Evolutionary conservation across 2,797 vertebrate species (phyloP), one percentile per base, ranked within the genome.

Genomic region (Leptatherina wallacei): DNA sequence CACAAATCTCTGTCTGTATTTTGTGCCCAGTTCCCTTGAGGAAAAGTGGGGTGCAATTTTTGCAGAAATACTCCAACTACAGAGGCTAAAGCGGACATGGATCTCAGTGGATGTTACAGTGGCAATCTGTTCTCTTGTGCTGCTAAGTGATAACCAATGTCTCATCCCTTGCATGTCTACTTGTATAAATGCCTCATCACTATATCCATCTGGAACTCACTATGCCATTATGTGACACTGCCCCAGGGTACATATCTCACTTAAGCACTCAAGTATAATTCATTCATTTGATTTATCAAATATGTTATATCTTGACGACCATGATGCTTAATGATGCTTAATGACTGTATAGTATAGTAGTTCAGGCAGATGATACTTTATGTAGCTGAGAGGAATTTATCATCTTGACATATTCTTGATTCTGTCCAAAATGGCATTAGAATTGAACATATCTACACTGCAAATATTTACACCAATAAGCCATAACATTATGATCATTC

Each of bases 61-160:
- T 66, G 35, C 61, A 65, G 62, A 82, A 82, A 79, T 82, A 81
- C 68, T 81, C 70, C 57, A 78, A 44, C 65, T 74, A 64, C 78
- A 85, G 62, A 77, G 77, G 54, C 71, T 69, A 47, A 76, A 69
- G 82, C 78, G 75, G 75, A 87, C 81, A 90, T 52, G 71, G 74
- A 88, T 87, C 79, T 70, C 20, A 38, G 65, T 78, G 75, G 83
- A 78, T 83, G 63, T 84, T 78, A 67, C 71, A 90, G 72, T 76
- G 42, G 75, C 78, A 84, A 81, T 80, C 75, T 78, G 79, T 78
- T 86, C 29, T 71, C 60, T 75, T 79, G 55, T 18, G 59, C 71
- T 78, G 82, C 81, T 81, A 85, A 82, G 68, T 38, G 65, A 72
- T 69, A 82, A 72, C 77, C 33, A 61, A 70, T 80, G 69, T 67